Evolutionary conservation across 2,888 invertebrate genomes (phyloP).

Genomic region (Papilio demoleus): DNA sequence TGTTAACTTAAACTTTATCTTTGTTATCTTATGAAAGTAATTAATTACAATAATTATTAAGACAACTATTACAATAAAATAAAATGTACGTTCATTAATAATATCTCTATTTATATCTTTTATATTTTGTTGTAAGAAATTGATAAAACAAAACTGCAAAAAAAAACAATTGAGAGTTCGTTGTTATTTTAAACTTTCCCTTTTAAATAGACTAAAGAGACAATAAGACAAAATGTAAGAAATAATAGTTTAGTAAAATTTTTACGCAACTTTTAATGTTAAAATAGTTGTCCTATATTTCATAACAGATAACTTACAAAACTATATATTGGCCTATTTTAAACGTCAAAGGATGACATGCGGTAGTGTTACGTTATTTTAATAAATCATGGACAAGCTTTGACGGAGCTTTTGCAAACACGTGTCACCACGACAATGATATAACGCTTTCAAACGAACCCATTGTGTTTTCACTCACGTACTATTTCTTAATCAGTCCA

Average conservation of each 20-base stretch:
- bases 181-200: background rate
- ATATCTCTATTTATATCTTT: background rate
- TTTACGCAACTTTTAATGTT: background rate
- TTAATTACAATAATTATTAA: background rate
- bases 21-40: conserved; percentile 8
- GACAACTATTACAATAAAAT: background rate
- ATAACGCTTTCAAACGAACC: conserved; percentile 59
- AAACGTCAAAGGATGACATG: background rate
- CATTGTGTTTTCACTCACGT: conserved; percentile 71
- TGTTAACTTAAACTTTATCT: conserved; percentile 21
- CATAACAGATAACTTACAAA: background rate
- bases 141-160: background rate
- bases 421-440: conserved; percentile 57
- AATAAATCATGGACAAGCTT: conserved; percentile 41
- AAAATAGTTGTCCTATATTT: background rate
- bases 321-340: background rate
- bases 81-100: conserved; percentile 1
- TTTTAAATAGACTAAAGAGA: background rate
- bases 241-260: background rate
- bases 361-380: conserved; percentile 28
- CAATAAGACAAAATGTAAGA: background rate
- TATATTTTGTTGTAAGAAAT: background rate
- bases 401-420: conserved; percentile 53
- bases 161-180: background rate
- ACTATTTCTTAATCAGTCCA: conserved; percentile 57